Percentiles rank a stretch among this genome's conserved stretches.
These are phyloP conservation scores for Syngnathus rostellatus DNA, from an alignment of 2,797 vertebrate species.

Conservation along the genomic window DNA sequence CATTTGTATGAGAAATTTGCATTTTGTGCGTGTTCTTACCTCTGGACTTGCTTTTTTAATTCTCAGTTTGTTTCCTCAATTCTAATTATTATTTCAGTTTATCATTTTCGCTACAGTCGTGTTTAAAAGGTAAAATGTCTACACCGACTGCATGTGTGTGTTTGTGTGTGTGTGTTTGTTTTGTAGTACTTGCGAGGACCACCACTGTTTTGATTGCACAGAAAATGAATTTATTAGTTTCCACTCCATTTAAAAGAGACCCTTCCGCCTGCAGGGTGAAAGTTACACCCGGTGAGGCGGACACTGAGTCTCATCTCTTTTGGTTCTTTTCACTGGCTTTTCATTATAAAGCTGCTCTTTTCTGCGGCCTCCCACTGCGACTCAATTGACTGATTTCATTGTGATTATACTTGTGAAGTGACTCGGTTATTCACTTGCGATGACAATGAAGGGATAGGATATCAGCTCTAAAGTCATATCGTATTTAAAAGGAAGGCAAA, in stretches of 20 bases:
- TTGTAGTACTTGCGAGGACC: neutral
- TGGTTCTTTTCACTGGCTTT: neutral
- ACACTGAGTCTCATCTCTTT: neutral
- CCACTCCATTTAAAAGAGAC: neutral
- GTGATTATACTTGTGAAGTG: neutral
- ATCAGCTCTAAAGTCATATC: neutral
- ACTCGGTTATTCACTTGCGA: neutral
- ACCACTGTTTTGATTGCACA: neutral
- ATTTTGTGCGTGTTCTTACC: neutral
- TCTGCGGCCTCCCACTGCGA: conserved; percentile 10
- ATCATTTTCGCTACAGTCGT: neutral
- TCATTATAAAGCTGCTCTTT: conserved; percentile 29
- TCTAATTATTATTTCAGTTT: neutral
- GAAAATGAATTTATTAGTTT: neutral
- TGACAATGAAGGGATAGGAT: neutral
- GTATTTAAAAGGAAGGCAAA: neutral
- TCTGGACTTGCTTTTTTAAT: neutral
- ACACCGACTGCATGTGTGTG: neutral
- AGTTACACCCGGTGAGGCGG: neutral
- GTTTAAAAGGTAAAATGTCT: neutral
- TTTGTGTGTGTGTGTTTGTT: neutral
- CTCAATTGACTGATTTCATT: conserved; percentile 10
- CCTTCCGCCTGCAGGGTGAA: neutral
- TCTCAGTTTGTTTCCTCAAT: neutral
- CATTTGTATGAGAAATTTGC: neutral